phyloP scores from a whole-genome alignment of 2,797 vertebrate genomes.

The Mormyrops attenuatus region DNA sequence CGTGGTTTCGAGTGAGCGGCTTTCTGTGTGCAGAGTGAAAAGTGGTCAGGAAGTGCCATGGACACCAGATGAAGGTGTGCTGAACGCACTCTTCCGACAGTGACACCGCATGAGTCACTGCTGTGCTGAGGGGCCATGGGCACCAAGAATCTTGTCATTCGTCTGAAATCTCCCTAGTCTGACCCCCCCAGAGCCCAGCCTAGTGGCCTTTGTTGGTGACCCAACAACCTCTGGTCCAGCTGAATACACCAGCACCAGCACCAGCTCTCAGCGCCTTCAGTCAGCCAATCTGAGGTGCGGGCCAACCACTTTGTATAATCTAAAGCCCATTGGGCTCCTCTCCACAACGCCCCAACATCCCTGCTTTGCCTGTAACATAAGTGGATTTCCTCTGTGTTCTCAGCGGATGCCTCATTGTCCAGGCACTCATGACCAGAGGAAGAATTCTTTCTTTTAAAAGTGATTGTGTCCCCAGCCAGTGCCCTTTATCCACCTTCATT shows the following conservation, averaged over 20 bases:
- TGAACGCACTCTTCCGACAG: background rate
- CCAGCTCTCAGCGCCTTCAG: background rate
- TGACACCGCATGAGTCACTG: background rate
- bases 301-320: background rate
- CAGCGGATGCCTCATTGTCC: constrained; percentile 31
- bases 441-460: constrained; percentile 30
- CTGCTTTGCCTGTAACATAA: constrained; percentile 24
- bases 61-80: background rate
- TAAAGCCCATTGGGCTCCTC: background rate
- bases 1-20: background rate
- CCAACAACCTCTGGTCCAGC: background rate
- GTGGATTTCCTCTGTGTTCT: constrained; percentile 33
- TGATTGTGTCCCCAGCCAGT: constrained; percentile 22
- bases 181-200: background rate
- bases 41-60: background rate
- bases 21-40: background rate
- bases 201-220: background rate
- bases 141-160: background rate
- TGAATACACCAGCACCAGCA: background rate
- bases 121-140: background rate
- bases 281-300: background rate
- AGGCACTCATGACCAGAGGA: constrained; percentile 33
- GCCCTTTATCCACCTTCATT: constrained; percentile 24
- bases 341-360: background rate
- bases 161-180: constrained; percentile 11